These are phyloP conservation scores for Erithacus rubecula DNA, from an alignment of 2,797 vertebrate genomes.

Conservation along the genomic window DNA sequence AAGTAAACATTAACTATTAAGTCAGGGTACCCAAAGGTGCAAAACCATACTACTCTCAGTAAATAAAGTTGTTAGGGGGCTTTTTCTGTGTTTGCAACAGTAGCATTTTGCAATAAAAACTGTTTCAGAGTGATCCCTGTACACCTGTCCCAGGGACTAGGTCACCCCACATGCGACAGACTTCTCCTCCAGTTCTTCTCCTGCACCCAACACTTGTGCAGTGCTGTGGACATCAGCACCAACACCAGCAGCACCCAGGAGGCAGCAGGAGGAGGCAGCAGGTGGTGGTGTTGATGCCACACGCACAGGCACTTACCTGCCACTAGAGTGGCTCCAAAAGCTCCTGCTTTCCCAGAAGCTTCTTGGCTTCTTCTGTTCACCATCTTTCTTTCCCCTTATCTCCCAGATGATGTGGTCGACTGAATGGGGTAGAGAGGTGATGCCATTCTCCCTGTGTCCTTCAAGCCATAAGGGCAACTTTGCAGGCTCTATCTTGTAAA, in stretches of 20 bases:
- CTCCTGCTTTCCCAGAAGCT: neutral
- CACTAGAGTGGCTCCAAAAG: neutral
- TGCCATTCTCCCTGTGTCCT: neutral
- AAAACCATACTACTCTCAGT: neutral
- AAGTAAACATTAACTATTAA: neutral
- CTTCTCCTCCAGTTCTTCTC: neutral
- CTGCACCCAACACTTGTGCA: neutral
- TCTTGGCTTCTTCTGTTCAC: neutral
- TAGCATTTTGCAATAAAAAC: neutral
- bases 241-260: neutral
- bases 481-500: neutral
- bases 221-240: neutral
- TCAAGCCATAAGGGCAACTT: accelerated
- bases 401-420: no score
- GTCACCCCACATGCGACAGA: accelerated
- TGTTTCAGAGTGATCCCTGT: accelerated
- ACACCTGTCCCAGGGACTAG: neutral
- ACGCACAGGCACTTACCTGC: accelerated
- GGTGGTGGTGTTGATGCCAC: accelerated
- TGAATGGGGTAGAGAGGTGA: neutral
- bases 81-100: neutral
- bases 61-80: neutral
- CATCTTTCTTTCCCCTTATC: neutral
- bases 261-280: neutral
- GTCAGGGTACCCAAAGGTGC: neutral